phyloP scores from a whole-genome alignment of 35 echinoderm and acorn worm genomes.

The Chiridota heheva region DNA sequence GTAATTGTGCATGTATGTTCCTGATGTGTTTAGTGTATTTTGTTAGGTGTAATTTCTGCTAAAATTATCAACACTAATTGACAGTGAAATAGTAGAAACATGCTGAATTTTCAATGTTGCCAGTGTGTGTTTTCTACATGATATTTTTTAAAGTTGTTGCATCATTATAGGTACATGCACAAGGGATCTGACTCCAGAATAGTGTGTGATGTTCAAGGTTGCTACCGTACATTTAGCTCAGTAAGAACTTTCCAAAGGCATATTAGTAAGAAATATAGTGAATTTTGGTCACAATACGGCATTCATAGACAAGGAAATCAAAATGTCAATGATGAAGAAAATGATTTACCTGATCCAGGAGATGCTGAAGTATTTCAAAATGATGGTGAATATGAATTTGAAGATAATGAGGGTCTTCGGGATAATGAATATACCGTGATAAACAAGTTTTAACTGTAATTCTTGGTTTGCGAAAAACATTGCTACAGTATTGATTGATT shows the following conservation, averaged over 20 bases:
- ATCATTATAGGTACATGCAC: conserved; percentile 10
- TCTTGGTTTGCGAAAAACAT: conserved; percentile 7
- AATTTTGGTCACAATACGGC: conserved; percentile 12
- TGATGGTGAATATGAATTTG: neutral
- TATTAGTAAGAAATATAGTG: neutral
- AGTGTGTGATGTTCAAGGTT: conserved; percentile 15
- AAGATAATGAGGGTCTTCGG: neutral
- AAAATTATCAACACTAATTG: too few species aligned
- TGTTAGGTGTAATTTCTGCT: too few species aligned
- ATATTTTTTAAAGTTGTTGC: neutral
- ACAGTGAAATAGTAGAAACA: neutral
- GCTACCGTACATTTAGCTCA: conserved; percentile 2
- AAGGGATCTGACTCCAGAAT: neutral
- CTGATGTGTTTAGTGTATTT: too few species aligned
- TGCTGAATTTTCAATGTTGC: neutral
- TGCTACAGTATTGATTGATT: conserved; percentile 34
- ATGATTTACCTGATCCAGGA: neutral
- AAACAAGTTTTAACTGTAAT: conserved; percentile 3
- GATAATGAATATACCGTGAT: conserved; percentile 11
- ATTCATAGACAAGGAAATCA: neutral
- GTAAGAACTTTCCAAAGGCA: conserved; percentile 16
- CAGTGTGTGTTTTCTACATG: neutral
- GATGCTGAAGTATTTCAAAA: conserved; percentile 15
- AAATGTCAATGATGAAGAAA: conserved; percentile 12
- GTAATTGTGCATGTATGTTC: too few species aligned